Evolutionary conservation across 2,888 invertebrate genomes (phyloP).

Genomic region (Acrobasis repandana): DNA sequence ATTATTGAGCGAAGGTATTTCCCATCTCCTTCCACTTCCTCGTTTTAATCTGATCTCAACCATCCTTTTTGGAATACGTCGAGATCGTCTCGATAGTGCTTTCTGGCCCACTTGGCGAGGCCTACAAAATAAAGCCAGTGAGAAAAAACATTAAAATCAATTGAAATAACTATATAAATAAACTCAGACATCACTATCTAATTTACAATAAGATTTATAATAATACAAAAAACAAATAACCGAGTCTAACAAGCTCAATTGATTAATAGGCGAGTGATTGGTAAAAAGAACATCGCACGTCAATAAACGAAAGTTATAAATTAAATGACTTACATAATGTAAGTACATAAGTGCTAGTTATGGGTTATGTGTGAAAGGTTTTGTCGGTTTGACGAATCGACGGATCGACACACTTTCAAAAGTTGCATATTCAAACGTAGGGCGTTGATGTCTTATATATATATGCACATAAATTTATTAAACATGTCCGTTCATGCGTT

Average conservation of each 20-base stretch:
- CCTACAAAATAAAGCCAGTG: no score
- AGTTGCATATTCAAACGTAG: not conserved
- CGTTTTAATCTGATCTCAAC: no score
- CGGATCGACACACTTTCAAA: conserved; percentile 13
- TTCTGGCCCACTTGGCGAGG: no score
- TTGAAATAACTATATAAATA: no score
- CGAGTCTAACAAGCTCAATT: not conserved
- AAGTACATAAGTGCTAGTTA: conserved; percentile 11
- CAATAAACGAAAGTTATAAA: not conserved
- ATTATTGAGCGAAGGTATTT: no score
- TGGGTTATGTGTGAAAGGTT: conserved; percentile 11
- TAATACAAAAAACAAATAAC: not conserved
- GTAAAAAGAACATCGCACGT: not conserved
- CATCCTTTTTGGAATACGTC: no score
- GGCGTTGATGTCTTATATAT: not conserved
- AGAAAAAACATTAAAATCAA: no score
- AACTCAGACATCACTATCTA: no score
- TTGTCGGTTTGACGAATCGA: not conserved
- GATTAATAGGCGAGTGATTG: not conserved
- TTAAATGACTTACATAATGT: not conserved
- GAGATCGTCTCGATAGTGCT: no score
- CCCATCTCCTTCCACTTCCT: no score
- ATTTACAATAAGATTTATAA: no score
- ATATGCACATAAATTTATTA: not conserved
- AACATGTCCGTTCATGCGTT: no score